Conservation (phyloP, 1,140 invertebrate genomes). For the Pararge aegeria region DNA sequence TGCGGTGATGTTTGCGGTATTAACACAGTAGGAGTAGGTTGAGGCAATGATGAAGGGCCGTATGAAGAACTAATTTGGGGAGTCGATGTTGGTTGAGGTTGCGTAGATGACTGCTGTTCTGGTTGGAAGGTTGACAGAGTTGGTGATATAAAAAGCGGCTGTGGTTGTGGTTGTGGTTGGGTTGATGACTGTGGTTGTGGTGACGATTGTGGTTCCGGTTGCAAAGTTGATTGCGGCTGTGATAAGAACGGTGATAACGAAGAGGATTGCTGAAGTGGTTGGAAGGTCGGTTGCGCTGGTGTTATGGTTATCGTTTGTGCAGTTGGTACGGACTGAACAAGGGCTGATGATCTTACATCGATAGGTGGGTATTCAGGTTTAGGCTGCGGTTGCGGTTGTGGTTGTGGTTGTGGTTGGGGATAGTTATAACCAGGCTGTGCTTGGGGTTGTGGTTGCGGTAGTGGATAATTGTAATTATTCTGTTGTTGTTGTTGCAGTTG, state of each 20-base stretch:
- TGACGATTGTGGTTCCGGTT: constrained; percentile 20
- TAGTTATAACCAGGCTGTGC: background rate
- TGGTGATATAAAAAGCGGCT: constrained; percentile 11
- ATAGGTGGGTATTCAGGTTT: background rate
- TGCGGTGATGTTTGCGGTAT: constrained; percentile 16
- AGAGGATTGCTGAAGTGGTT: constrained; percentile 9
- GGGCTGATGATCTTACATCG: constrained; percentile 1
- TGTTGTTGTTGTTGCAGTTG: too few species aligned
- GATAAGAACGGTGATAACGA: constrained; percentile 3
- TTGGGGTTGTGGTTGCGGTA: background rate
- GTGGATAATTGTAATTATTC: constrained; percentile 11
- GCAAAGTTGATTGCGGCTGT: background rate
- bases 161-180: constrained; percentile 7
- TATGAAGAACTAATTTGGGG: background rate
- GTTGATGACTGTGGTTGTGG: background rate
- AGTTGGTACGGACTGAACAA: background rate
- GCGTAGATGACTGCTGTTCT: constrained; percentile 14
- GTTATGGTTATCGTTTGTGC: constrained; percentile 5
- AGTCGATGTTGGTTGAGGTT: background rate
- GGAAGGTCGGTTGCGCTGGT: constrained; percentile 23
- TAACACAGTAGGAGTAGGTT: constrained; percentile 8
- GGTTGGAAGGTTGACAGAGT: constrained; percentile 8
- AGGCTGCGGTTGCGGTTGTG: constrained; percentile 12
- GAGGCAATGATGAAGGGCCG: constrained; percentile 6
- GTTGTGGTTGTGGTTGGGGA: constrained; percentile 27